Conservation (phyloP, 2,888 invertebrate species). For the Drosophila melanocephala region DNA sequence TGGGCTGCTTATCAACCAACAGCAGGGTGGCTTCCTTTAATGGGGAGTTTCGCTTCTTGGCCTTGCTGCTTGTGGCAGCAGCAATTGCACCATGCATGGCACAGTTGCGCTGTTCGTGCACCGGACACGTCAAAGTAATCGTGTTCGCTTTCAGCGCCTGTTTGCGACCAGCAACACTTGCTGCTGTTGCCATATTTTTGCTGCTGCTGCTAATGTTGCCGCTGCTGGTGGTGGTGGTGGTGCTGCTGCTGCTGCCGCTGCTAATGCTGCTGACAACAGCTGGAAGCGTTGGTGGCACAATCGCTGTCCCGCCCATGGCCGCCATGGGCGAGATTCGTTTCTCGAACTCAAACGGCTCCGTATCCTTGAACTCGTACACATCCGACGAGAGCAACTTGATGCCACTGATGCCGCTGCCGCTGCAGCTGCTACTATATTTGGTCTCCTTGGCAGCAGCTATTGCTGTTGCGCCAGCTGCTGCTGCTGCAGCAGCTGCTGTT, state of each 20-base stretch:
- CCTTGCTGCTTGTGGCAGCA: constrained; percentile 38
- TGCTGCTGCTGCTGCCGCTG: background rate
- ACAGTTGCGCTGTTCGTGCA: background rate
- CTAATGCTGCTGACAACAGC: background rate
- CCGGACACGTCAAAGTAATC: constrained; percentile 8
- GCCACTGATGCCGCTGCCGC: constrained; percentile 24
- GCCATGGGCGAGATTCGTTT: constrained; percentile 86
- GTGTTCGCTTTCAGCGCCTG: constrained; percentile 44
- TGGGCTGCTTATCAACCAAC: constrained; percentile 61
- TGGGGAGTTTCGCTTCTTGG: constrained; percentile 82
- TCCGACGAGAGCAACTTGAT: constrained; percentile 85
- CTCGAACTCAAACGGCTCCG: constrained; percentile 94
- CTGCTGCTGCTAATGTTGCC: background rate
- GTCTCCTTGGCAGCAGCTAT: constrained; percentile 19
- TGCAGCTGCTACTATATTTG: constrained; percentile 39
- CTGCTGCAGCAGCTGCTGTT: constrained; percentile 9
- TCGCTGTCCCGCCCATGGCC: constrained; percentile 36
- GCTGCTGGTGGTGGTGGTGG: background rate
- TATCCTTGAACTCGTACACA: constrained; percentile 95
- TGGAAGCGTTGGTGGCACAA: constrained; percentile 30
- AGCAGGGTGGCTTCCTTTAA: constrained; percentile 74
- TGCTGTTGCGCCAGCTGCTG: background rate
- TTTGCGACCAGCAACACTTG: constrained; percentile 44
- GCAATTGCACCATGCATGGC: background rate
- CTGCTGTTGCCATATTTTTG: constrained; percentile 1